Evolutionary conservation across 2,113 vertebrate genomes (phyloP).

Genomic region (Ameiurus melas): DNA sequence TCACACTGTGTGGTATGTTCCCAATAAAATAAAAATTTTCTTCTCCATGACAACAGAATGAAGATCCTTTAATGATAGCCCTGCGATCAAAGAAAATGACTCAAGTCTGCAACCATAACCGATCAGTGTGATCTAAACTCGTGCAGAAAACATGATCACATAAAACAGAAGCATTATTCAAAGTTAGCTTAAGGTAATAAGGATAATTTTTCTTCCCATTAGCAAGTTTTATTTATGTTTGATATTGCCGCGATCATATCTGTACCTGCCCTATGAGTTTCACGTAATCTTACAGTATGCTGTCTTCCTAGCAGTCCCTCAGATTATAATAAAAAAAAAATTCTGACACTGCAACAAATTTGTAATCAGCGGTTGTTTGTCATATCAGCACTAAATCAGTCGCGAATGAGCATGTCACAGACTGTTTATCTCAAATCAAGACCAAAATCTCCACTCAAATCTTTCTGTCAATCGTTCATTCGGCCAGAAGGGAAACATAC

Average conservation of each 20-base stretch:
- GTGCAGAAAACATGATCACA: background rate
- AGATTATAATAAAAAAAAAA: background rate
- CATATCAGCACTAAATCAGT: background rate
- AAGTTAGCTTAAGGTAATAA: background rate
- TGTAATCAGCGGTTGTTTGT: background rate
- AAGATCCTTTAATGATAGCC: background rate
- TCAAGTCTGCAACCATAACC: background rate
- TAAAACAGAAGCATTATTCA: background rate
- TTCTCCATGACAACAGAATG: background rate
- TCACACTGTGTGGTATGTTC: background rate
- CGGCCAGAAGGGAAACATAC: background rate
- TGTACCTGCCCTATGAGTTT: background rate
- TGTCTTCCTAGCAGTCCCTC: background rate
- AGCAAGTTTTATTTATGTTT: background rate
- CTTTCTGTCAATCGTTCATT: background rate
- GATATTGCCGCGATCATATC: background rate
- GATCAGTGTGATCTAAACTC: background rate
- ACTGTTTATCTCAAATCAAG: background rate
- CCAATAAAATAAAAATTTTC: background rate
- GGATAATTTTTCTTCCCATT: background rate
- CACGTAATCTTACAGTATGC: background rate
- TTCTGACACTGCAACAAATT: background rate
- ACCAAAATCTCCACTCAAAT: background rate
- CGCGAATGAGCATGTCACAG: background rate
- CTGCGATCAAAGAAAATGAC: background rate